These are phyloP conservation scores for Hemithea aestivaria DNA, from an alignment of 2,888 invertebrate species.

Conservation along the genomic window DNA sequence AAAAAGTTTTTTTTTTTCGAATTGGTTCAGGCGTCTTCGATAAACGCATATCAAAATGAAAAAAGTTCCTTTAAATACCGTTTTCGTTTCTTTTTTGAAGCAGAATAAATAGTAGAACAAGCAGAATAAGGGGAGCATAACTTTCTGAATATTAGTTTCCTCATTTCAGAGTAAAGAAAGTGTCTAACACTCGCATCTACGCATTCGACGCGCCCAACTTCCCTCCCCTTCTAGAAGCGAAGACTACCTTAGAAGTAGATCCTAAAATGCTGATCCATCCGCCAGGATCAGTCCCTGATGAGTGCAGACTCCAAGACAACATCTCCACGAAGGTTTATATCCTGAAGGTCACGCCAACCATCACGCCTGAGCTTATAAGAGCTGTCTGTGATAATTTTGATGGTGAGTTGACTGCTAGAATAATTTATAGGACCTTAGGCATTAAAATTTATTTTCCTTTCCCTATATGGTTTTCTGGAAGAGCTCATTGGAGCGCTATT, in stretches of 20 bases:
- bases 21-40: no score
- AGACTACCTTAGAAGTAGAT: constrained; percentile 84
- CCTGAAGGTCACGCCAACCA: constrained; percentile 93
- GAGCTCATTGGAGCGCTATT: no score
- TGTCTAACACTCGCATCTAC: constrained; percentile 85
- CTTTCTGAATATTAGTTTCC: no score
- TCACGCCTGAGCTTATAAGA: constrained; percentile 86
- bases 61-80: no score
- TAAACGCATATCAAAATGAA: no score
- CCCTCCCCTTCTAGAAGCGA: constrained; percentile 84
- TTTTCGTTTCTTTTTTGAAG: no score
- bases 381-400: constrained; percentile 85
- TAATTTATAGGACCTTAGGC: no score
- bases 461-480: no score
- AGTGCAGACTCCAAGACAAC: constrained; percentile 85
- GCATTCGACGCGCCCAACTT: constrained; percentile 95
- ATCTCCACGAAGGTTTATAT: constrained; percentile 92
- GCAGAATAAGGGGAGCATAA: no score
- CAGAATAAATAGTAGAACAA: no score
- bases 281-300: constrained; percentile 61
- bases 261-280: constrained; percentile 73
- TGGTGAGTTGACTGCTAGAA: constrained; percentile 45
- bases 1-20: no score
- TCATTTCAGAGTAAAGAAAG: constrained; percentile 89
- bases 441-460: not conserved